These are phyloP conservation scores for Eolophus roseicapilla DNA, from an alignment of 2,113 vertebrate genomes.

Conservation along the genomic window DNA sequence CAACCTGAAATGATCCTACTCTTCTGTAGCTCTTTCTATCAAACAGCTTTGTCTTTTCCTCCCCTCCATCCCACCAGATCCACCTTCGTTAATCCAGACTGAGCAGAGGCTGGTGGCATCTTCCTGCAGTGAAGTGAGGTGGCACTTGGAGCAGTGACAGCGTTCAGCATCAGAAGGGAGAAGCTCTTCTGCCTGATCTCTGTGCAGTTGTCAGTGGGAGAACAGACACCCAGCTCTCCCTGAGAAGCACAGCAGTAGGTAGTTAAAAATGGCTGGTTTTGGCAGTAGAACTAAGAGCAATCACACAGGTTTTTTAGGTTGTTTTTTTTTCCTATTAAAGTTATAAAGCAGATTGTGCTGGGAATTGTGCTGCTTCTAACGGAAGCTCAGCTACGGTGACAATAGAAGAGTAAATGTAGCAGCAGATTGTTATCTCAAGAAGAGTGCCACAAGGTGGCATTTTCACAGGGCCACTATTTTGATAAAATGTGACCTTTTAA, in stretches of 20 bases:
- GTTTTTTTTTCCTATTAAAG: not conserved
- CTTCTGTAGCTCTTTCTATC: not conserved
- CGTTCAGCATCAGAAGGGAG: not conserved
- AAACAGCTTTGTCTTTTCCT: not conserved
- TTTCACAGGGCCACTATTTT: conserved; percentile 14
- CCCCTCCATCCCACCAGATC: not conserved
- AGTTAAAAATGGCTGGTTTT: not conserved
- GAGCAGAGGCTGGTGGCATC: not conserved
- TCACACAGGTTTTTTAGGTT: not conserved
- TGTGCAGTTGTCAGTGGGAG: not conserved
- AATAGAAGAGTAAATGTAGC: conserved; percentile 34
- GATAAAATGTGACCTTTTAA: conserved; percentile 58
- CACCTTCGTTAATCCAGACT: not conserved
- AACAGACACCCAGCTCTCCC: not conserved
- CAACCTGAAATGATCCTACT: not conserved
- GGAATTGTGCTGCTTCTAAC: not conserved
- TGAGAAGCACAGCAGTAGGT: not conserved
- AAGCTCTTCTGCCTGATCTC: not conserved
- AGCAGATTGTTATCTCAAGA: conserved; percentile 43
- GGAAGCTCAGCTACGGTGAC: not conserved
- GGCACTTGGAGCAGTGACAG: accelerated
- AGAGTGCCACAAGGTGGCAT: conserved; percentile 33
- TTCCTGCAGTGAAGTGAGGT: not conserved
- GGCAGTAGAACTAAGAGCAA: not conserved
- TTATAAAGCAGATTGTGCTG: not conserved